Percentiles rank a stretch among this genome's conserved stretches.
phyloP scores from a whole-genome alignment of 2,797 vertebrate genomes.

The Gouania willdenowi region DNA sequence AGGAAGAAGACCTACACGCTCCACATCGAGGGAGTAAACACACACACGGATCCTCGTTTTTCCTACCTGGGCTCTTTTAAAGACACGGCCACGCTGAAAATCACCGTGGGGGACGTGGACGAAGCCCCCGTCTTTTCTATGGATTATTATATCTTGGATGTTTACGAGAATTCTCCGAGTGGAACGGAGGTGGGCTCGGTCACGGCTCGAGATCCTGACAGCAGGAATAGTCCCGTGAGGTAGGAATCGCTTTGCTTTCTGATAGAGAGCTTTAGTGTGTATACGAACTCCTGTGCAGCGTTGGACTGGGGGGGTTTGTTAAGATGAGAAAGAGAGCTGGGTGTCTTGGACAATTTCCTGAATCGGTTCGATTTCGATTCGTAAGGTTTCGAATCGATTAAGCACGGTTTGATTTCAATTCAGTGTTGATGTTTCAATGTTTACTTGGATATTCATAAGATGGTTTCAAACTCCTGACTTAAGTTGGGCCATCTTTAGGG shows the following conservation, averaged over 20 bases:
- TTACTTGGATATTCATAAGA: no score
- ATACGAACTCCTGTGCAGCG: no score
- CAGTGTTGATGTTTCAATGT: no score
- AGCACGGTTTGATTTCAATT: no score
- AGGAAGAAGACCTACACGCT: constrained; percentile 94
- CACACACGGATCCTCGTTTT: constrained; percentile 90
- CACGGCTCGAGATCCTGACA: constrained; percentile 90
- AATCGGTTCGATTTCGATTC: no score
- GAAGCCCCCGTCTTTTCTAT: constrained; percentile 92
- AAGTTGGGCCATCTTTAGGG: no score
- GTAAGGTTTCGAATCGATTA: no score
- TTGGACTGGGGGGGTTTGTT: no score
- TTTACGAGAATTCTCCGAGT: constrained; percentile 85
- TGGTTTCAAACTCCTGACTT: no score
- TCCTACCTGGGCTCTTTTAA: constrained; percentile 93
- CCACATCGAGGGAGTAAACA: constrained; percentile 91
- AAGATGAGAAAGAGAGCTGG: no score
- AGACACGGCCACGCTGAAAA: constrained; percentile 88
- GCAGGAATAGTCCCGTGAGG: constrained; percentile 88
- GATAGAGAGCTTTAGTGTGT: not conserved
- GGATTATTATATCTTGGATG: constrained; percentile 92
- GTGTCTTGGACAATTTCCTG: no score
- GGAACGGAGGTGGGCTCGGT: constrained; percentile 88
- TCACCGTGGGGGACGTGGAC: constrained; percentile 93
- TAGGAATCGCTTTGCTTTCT: constrained; percentile 51